These are phyloP conservation scores for Lochmaea capreae DNA, from an alignment of 2,888 invertebrate genomes.

Conservation along the genomic window DNA sequence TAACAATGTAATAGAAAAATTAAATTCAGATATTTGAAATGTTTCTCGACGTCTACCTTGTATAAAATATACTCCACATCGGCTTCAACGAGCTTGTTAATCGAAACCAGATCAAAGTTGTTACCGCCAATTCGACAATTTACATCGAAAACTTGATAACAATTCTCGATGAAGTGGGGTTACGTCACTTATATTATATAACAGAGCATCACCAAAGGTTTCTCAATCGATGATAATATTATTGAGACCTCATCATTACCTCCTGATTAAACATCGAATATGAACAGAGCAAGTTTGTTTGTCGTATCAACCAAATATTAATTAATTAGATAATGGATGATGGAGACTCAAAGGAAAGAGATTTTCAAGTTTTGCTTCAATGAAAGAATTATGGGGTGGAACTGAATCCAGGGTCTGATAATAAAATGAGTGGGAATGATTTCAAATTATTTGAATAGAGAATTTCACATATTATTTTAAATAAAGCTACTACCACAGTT, in stretches of 20 bases:
- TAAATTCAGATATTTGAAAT: no score
- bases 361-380: not conserved
- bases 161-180: constrained; percentile 5
- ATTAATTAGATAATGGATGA: constrained; percentile 22
- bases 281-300: constrained; percentile 17
- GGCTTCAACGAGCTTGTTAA: not conserved
- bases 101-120: constrained; percentile 8
- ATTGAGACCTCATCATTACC: constrained; percentile 25
- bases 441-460: not conserved
- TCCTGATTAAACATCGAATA: constrained; percentile 16
- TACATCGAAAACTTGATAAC: constrained; percentile 1
- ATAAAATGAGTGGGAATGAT: no score
- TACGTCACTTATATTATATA: constrained; percentile 13
- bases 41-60: not conserved
- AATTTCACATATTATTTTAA: not conserved
- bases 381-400: not conserved
- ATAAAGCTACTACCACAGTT: not conserved
- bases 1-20: no score
- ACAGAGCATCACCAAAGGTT: constrained; percentile 10
- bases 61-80: not conserved
- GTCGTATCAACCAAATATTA: constrained; percentile 9
- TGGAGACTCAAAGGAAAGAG: not conserved
- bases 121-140: not conserved
- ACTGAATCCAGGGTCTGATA: no score
- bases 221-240: constrained; percentile 16